phyloP scores from a whole-genome alignment of 2,113 vertebrate genomes.

The Hippopotamus amphibius region DNA sequence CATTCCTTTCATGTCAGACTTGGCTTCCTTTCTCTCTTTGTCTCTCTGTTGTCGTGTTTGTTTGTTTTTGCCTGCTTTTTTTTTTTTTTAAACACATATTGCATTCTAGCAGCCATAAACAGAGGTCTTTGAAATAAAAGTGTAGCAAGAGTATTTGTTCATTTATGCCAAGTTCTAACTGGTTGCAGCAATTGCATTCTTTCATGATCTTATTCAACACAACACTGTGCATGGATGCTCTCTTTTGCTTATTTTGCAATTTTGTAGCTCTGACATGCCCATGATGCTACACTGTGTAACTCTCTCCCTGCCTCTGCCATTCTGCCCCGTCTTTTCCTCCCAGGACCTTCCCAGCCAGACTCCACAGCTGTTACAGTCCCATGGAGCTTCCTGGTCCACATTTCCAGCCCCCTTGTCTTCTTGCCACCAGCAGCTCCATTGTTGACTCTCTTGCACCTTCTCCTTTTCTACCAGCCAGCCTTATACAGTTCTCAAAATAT shows the following conservation, averaged over 20 bases:
- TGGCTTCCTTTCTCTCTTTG: neutral
- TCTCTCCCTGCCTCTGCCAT: neutral
- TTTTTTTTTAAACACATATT: neutral
- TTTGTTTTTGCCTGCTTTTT: neutral
- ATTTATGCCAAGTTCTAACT: neutral
- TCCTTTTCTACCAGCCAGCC: neutral
- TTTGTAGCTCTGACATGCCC: neutral
- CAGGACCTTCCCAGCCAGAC: neutral
- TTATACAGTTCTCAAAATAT: neutral
- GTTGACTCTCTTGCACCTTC: neutral
- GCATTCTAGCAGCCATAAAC: neutral
- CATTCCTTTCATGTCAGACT: neutral
- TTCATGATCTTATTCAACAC: neutral
- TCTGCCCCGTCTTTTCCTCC: neutral
- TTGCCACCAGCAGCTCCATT: neutral
- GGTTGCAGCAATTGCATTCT: neutral
- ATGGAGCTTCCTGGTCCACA: neutral
- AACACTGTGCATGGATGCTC: accelerated
- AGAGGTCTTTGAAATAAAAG: neutral
- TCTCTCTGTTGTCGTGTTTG: neutral
- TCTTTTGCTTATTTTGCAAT: neutral
- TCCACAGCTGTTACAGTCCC: neutral
- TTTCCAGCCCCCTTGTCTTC: neutral
- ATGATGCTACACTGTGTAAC: neutral
- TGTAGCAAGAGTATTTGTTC: neutral